Evolutionary conservation across 2,797 vertebrate genomes (phyloP).

Genomic region (Podarcis siculus): DNA sequence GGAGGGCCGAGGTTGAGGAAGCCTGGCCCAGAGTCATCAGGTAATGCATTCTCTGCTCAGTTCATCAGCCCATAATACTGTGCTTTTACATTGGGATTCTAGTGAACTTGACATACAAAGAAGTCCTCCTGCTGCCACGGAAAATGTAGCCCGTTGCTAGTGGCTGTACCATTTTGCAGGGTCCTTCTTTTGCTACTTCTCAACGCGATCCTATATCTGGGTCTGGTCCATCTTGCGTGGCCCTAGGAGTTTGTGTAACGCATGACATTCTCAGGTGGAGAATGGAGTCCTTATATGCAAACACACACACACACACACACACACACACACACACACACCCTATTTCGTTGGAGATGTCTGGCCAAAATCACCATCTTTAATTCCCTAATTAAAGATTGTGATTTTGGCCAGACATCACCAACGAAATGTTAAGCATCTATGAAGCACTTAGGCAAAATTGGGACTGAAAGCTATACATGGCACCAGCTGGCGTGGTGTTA

Average conservation of each 20-base stretch:
- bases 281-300: neutral
- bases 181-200: neutral
- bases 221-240: neutral
- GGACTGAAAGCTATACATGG: slow-evolving; percentile 31
- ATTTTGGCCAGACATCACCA: slow-evolving; percentile 35
- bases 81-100: neutral
- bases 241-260: neutral
- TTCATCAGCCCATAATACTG: neutral
- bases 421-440: slow-evolving; percentile 4
- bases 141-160: neutral
- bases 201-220: neutral
- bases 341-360: neutral
- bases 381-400: slow-evolving; percentile 29
- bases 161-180: neutral
- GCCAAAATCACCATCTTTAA: slow-evolving; percentile 44
- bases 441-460: slow-evolving; percentile 36
- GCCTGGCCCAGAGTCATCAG: no score
- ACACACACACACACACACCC: no score
- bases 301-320: no score
- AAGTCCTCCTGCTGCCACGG: neutral
- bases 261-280: neutral
- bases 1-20: no score
- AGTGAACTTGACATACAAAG: neutral
- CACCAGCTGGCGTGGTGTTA: slow-evolving; percentile 20
- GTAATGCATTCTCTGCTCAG: no score